These are phyloP conservation scores for Phalangium opilio DNA, from an alignment of 2,888 invertebrate species.

Conservation along the genomic window DNA sequence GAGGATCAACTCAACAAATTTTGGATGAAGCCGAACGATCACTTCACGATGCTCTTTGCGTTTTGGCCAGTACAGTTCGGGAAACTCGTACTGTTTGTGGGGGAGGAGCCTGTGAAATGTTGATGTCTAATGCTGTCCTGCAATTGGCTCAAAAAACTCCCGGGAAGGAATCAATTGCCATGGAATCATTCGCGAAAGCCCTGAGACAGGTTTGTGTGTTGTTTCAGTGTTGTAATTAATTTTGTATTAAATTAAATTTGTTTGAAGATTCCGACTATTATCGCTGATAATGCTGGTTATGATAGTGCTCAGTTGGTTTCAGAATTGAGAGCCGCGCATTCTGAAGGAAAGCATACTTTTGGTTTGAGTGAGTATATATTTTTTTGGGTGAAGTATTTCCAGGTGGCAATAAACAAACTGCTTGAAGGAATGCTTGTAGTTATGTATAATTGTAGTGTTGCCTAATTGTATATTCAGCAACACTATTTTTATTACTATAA, in stretches of 20 bases:
- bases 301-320: conserved; percentile 90
- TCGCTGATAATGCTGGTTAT: conserved; percentile 97
- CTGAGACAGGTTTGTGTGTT: conserved; percentile 33
- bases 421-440: too few species aligned
- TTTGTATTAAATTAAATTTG: too few species aligned
- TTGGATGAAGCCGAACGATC: conserved; percentile 97
- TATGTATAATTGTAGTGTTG: too few species aligned
- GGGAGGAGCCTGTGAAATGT: conserved; percentile 84
- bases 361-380: conserved; percentile 51
- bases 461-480: too few species aligned
- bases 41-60: conserved; percentile 94
- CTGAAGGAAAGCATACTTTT: conserved; percentile 54
- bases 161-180: conserved; percentile 93
- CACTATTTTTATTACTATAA: too few species aligned
- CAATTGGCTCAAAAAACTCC: conserved; percentile 69
- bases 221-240: too few species aligned
- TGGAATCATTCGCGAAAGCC: conserved; percentile 85
- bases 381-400: background rate
- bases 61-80: conserved; percentile 82
- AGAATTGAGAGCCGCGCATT: conserved; percentile 79
- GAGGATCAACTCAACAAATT: conserved; percentile 96
- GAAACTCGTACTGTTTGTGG: conserved; percentile 83
- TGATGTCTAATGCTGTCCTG: conserved; percentile 88
- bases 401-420: too few species aligned
- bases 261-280: conserved; percentile 68